These are phyloP conservation scores for Neogale vison DNA, from an alignment of 2,113 vertebrate genomes.

Conservation along the genomic window DNA sequence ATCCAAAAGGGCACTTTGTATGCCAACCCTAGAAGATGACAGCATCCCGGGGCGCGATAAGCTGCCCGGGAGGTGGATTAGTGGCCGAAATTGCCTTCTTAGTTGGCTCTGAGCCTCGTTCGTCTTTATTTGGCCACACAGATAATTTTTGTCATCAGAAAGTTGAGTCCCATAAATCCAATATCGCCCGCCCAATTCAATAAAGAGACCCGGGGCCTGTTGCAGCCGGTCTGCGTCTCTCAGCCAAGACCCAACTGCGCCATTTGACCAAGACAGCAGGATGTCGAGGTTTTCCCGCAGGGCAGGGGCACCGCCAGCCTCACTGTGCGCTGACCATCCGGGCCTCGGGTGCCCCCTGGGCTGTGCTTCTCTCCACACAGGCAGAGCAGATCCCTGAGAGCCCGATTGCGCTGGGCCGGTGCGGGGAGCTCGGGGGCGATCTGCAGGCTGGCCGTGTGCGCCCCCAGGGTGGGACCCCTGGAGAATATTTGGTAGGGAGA, in stretches of 20 bases:
- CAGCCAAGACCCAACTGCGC: neutral
- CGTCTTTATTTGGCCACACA: constrained; percentile 64
- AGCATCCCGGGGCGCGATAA: constrained; percentile 42
- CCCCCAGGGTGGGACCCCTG: neutral
- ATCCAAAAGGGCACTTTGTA: constrained; percentile 40
- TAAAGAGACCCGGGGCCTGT: neutral
- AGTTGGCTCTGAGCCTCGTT: constrained; percentile 22
- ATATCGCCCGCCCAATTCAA: constrained; percentile 51
- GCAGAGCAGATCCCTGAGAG: rapidly evolving
- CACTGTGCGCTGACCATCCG: rapidly evolving
- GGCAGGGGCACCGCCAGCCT: rapidly evolving
- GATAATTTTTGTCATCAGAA: constrained; percentile 80
- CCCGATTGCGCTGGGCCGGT: rapidly evolving
- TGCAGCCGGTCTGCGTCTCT: neutral
- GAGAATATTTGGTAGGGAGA: rapidly evolving
- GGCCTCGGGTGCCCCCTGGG: rapidly evolving
- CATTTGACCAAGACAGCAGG: neutral
- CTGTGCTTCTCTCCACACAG: rapidly evolving
- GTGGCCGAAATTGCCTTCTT: constrained; percentile 48
- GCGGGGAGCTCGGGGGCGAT: rapidly evolving
- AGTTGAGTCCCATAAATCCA: constrained; percentile 74
- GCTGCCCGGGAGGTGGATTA: neutral
- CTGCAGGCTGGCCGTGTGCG: rapidly evolving
- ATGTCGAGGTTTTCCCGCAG: rapidly evolving
- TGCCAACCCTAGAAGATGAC: constrained; percentile 21